Evolutionary conservation across 1,140 invertebrate genomes (phyloP).

Genomic region (Lepidotrigona ventralis): DNA sequence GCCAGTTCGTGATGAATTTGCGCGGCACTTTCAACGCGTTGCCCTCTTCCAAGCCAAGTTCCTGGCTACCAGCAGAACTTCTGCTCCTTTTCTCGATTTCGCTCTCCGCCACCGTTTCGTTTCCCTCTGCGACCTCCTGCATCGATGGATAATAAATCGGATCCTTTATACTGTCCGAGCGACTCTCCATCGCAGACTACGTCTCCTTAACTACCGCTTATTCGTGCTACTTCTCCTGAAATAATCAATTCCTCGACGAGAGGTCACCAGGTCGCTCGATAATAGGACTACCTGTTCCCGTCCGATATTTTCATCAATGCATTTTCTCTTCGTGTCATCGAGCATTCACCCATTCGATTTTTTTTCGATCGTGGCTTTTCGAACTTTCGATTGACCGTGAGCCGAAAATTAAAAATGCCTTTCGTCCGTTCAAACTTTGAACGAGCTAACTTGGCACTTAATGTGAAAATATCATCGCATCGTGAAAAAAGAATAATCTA

Average conservation of each 20-base stretch:
- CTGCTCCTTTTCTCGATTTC: constrained; percentile 52
- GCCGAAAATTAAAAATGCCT: not conserved
- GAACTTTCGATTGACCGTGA: not conserved
- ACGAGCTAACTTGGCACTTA: not conserved
- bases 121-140: constrained; percentile 41
- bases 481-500: not conserved
- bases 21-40: constrained; percentile 82
- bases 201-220: constrained; percentile 23
- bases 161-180: constrained; percentile 67
- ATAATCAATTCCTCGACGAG: constrained; percentile 64
- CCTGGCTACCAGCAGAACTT: constrained; percentile 61
- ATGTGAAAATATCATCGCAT: not conserved
- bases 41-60: constrained; percentile 67
- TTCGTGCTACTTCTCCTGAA: constrained; percentile 47
- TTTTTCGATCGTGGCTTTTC: not conserved
- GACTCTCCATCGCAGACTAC: constrained; percentile 64
- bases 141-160: constrained; percentile 60
- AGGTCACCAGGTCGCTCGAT: constrained; percentile 69
- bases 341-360: not conserved
- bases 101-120: not conserved
- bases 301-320: not conserved
- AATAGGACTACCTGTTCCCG: constrained; percentile 34
- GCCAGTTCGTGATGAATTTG: constrained; percentile 86
- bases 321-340: not conserved
- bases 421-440: not conserved